Evolutionary conservation across 1,140 invertebrate species (phyloP).

Genomic region (Danaus melanippus): DNA sequence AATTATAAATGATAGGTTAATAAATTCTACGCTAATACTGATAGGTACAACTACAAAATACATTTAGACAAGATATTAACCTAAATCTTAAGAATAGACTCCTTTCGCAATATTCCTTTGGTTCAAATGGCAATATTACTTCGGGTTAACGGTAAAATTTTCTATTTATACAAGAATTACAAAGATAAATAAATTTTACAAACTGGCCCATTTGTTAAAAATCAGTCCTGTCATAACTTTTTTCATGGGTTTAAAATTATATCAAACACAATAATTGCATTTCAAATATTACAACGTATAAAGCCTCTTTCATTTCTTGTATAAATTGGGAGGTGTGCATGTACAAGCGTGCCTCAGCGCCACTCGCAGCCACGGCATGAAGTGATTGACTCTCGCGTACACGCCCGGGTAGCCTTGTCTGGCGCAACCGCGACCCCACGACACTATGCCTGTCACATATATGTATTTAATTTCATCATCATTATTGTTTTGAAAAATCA

Average conservation of each 20-base stretch:
- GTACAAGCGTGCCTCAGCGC: conserved; percentile 54
- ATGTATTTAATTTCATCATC: not conserved
- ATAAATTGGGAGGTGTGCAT: conserved; percentile 38
- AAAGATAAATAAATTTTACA: too few relatives aligned
- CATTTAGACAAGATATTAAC: conserved; percentile 3
- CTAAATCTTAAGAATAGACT: conserved; percentile 12
- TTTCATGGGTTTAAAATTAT: too few relatives aligned
- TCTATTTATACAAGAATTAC: too few relatives aligned
- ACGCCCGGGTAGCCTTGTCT: conserved; percentile 82
- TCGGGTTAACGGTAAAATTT: not conserved
- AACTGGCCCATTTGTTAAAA: too few relatives aligned
- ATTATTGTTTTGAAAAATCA: too few relatives aligned
- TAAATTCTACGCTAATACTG: conserved; percentile 8
- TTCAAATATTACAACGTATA: too few relatives aligned
- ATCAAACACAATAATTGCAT: too few relatives aligned
- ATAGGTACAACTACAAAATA: conserved; percentile 11
- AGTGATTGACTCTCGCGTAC: conserved; percentile 81
- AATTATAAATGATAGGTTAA: conserved; percentile 1
- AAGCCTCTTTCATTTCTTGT: conserved; percentile 6
- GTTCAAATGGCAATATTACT: conserved; percentile 23
- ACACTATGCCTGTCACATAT: conserved; percentile 74
- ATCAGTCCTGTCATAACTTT: conserved; percentile 1
- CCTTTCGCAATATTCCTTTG: conserved; percentile 25
- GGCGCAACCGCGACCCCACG: conserved; percentile 86
- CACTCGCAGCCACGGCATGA: conserved; percentile 73